phyloP scores from a whole-genome alignment of 2,888 invertebrate species.

The Phaedon cochleariae region DNA sequence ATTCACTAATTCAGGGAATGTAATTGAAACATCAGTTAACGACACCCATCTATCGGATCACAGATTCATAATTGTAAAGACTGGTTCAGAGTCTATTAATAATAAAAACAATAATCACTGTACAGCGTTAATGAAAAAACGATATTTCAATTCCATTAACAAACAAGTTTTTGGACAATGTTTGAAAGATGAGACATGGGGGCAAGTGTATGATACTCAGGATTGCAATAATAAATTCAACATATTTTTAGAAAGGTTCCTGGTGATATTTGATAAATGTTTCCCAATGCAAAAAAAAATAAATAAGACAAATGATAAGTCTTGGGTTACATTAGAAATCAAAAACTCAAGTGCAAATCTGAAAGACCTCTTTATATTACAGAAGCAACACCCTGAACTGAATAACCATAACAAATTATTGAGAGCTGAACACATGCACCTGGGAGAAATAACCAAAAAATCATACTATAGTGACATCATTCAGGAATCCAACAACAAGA shows the following conservation, averaged over 20 bases:
- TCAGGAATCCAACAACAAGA: not conserved
- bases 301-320: not conserved
- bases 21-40: not conserved
- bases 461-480: slow-evolving; percentile 3
- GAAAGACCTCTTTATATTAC: not conserved
- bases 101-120: not conserved
- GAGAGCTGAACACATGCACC: not conserved
- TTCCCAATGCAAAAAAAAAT: not conserved
- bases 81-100: not conserved
- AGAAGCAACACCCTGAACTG: not conserved
- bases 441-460: slow-evolving; percentile 4
- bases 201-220: not conserved
- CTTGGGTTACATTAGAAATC: not conserved
- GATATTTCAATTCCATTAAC: not conserved
- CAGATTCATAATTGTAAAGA: not conserved
- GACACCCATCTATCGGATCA: not conserved
- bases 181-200: not conserved
- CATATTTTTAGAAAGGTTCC: not conserved
- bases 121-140: not conserved
- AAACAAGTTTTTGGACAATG: not conserved
- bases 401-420: not conserved
- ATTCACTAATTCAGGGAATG: not conserved
- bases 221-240: not conserved
- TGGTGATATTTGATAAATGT: not conserved
- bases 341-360: not conserved